A percentile compares a stretch with the other conserved stretches of the same genome.
Evolutionary conservation across 1,140 invertebrate species (phyloP).

Genomic region (Papilio polytes): DNA sequence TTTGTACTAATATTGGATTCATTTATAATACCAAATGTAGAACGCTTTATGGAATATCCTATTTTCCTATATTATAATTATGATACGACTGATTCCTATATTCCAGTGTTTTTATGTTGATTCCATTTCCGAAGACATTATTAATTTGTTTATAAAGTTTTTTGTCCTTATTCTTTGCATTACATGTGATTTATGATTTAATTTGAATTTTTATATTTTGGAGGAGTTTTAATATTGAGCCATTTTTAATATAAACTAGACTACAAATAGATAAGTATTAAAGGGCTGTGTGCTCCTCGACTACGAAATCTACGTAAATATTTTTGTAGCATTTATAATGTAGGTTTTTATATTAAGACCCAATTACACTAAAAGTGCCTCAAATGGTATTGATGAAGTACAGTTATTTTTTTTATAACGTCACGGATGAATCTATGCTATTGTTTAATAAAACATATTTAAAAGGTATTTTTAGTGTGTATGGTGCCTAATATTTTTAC

Average conservation of each 20-base stretch:
- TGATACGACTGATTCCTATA: slow-evolving; percentile 39
- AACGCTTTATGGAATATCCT: no score
- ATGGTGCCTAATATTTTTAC: slow-evolving; percentile 6
- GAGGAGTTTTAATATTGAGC: not conserved
- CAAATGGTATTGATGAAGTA: no score
- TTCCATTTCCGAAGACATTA: slow-evolving; percentile 27
- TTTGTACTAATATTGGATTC: slow-evolving; percentile 44
- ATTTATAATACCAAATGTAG: slow-evolving; percentile 57
- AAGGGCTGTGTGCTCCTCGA: slow-evolving; percentile 58
- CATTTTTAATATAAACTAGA: slow-evolving; percentile 12
- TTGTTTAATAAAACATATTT: not conserved
- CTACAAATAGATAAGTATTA: slow-evolving; percentile 36
- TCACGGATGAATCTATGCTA: no score
- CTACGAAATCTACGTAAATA: slow-evolving; percentile 32
- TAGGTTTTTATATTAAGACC: not conserved
- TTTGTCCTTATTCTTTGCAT: not conserved
- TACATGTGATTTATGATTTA: no score
- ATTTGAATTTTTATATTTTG: not conserved
- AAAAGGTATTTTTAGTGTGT: slow-evolving; percentile 39
- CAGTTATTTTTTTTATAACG: no score
- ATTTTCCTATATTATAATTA: slow-evolving; percentile 38
- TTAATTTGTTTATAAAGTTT: not conserved
- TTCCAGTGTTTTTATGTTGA: slow-evolving; percentile 13
- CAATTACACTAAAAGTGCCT: not conserved
- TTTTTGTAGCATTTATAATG: slow-evolving; percentile 48